Percentiles rank a stretch among this genome's conserved stretches.
Evolutionary conservation across 1,140 invertebrate species (phyloP).

Genomic region (Muscidifurax raptorellus): DNA sequence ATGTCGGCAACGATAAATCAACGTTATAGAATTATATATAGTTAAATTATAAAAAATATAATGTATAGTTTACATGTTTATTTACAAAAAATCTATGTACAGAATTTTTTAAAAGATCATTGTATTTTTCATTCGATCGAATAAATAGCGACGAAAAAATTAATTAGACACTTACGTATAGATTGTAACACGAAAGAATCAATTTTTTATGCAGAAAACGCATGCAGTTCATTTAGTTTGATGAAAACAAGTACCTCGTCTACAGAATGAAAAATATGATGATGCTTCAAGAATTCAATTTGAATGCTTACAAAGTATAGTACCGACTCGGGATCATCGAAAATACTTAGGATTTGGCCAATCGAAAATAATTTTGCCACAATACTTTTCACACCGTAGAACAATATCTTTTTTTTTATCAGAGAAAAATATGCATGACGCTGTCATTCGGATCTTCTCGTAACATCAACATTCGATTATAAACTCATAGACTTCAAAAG

Average conservation of each 20-base stretch:
- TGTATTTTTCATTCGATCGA: slow-evolving; percentile 11
- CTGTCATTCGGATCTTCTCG: not conserved
- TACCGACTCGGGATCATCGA: too few relatives aligned
- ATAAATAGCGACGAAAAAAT: not conserved
- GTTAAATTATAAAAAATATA: slow-evolving; percentile 19
- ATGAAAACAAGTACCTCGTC: too few relatives aligned
- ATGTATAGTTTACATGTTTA: not conserved
- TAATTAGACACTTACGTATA: not conserved
- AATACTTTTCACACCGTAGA: not conserved
- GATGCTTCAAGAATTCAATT: too few relatives aligned
- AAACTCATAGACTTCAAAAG: not conserved
- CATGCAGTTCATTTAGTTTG: too few relatives aligned
- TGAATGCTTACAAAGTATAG: too few relatives aligned
- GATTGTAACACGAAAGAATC: not conserved
- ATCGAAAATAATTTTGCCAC: not conserved
- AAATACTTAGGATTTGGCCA: not conserved
- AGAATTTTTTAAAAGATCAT: slow-evolving; percentile 7
- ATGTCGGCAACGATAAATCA: slow-evolving; percentile 10
- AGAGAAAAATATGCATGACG: not conserved
- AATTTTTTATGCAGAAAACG: too few relatives aligned
- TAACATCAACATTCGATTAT: not conserved
- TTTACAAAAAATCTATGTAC: slow-evolving; percentile 19
- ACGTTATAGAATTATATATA: not conserved
- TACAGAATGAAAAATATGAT: too few relatives aligned
- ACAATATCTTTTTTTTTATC: not conserved